These are phyloP conservation scores for Enteromius mattozi DNA, from an alignment of 2,797 vertebrate genomes.

Conservation along the genomic window DNA sequence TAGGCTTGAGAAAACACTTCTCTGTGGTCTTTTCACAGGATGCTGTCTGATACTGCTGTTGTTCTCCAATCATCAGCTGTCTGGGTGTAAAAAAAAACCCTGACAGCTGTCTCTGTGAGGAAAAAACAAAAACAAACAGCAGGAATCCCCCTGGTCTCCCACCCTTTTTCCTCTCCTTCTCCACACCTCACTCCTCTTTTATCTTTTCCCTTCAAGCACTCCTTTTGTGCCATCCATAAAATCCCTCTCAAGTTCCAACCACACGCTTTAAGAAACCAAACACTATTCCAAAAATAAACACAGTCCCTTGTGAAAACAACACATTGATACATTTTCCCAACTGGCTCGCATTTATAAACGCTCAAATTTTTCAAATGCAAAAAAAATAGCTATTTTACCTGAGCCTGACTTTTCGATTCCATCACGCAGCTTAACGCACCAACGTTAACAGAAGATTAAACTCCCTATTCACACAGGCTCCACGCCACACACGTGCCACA, in stretches of 20 bases:
- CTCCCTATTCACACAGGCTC: slow-evolving; percentile 4
- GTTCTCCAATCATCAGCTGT: neutral
- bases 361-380: neutral
- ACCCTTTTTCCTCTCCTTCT: slow-evolving; percentile 6
- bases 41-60: slow-evolving; percentile 9
- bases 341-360: neutral
- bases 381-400: neutral
- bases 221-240: slow-evolving; percentile 60
- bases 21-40: neutral
- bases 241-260: slow-evolving; percentile 69
- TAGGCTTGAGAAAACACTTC: slow-evolving; percentile 6
- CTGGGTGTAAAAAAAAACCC: neutral
- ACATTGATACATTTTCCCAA: neutral
- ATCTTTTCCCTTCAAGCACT: slow-evolving; percentile 17
- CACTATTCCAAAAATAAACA: slow-evolving; percentile 26
- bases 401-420: slow-evolving; percentile 13
- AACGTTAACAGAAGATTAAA: neutral
- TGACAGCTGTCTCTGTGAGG: slow-evolving; percentile 26
- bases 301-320: slow-evolving; percentile 14
- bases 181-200: slow-evolving; percentile 11
- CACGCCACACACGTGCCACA: slow-evolving; percentile 26
- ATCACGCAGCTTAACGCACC: slow-evolving; percentile 3
- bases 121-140: neutral
- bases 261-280: slow-evolving; percentile 8
- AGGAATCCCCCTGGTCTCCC: slow-evolving; percentile 9